Evolutionary conservation across 2,113 vertebrate genomes (phyloP), one percentile per base, ranked within the genome.

Genomic region (Phaetusa simplex): DNA sequence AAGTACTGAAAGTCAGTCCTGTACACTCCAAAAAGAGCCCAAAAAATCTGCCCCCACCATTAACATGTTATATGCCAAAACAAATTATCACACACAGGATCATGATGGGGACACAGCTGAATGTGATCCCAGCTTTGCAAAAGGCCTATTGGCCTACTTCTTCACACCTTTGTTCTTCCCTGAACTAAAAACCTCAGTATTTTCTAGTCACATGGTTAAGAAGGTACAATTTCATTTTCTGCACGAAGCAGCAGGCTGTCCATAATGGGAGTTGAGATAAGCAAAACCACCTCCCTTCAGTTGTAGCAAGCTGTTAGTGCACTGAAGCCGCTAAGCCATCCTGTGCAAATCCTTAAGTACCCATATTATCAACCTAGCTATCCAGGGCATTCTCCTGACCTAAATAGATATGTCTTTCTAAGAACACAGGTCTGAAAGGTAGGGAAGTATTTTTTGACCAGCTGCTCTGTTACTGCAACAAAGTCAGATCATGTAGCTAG

Each of bases 311-410:
- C 34, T 61, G 23, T 40, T 14, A 59, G 40, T 3, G 2, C 27
- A 22, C 3, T 32, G 19, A 65, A 45, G 53, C n/a, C 71, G 56
- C 79, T 90, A 27, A 59, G 34, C 15, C 7, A 36, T 20, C 22
- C n/a, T 50, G 7, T 59, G 40, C 62, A 93, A 93, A 82, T 70
- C 53, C 52, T 76, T 38, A 71, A 59, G 36, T 8, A 20, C 34
- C 58, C 3, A 0, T 9, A 17, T 56, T 34, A 83, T 38, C 0
- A 0, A 49, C 38, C 12, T 74, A 82, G 49, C 71, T 72, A 76
- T 6, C 26, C 30, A 16, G 13, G 17, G 43, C 40, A 58, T 29
- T 65, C 61, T 59, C 27, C 55, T 43, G 34, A 59, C 13, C 15
- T 8, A 52, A 50, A 27, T 0, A 64, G 14, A 70, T 12, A 29